A percentile compares a stretch with the other conserved stretches of the same genome.
Evolutionary conservation across 1,140 invertebrate genomes (phyloP).

Genomic region (Pristionchus pacificus): DNA sequence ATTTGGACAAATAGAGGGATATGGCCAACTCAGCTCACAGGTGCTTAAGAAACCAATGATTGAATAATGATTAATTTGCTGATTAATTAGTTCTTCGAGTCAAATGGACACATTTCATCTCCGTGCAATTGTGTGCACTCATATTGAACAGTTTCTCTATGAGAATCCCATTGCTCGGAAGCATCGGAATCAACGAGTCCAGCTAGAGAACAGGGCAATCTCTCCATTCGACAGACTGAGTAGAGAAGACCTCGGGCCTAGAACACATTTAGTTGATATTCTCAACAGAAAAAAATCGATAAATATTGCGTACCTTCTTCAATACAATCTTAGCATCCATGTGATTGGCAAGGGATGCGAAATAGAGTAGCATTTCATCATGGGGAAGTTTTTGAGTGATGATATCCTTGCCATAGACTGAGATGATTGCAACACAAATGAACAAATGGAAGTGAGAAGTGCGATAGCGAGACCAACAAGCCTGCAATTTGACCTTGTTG

Average conservation of each 20-base stretch:
- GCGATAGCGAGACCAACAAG: slow-evolving; percentile 87
- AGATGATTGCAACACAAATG: slow-evolving; percentile 80
- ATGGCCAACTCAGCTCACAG: too few relatives aligned
- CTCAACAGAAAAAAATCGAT: not conserved
- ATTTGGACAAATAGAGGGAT: too few relatives aligned
- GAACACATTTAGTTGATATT: slow-evolving; percentile 29
- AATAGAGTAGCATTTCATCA: slow-evolving; percentile 87
- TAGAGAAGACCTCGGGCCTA: slow-evolving; percentile 80
- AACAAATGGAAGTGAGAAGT: slow-evolving; percentile 89
- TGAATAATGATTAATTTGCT: too few relatives aligned
- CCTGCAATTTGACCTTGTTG: slow-evolving; percentile 57
- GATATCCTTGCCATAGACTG: slow-evolving; percentile 81
- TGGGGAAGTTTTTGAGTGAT: slow-evolving; percentile 80
- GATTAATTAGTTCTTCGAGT: not conserved
- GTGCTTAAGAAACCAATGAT: too few relatives aligned
- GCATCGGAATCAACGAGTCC: slow-evolving; percentile 67
- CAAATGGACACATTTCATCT: slow-evolving; percentile 41
- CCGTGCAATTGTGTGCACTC: slow-evolving; percentile 45
- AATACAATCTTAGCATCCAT: slow-evolving; percentile 87
- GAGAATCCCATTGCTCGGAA: slow-evolving; percentile 49
- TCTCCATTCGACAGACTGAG: slow-evolving; percentile 76
- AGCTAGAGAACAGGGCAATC: slow-evolving; percentile 80
- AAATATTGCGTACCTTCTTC: slow-evolving; percentile 67
- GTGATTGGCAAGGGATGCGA: slow-evolving; percentile 88
- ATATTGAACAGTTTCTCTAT: slow-evolving; percentile 38